phyloP scores from a whole-genome alignment of 2,113 vertebrate genomes.

The Macrotus californicus region DNA sequence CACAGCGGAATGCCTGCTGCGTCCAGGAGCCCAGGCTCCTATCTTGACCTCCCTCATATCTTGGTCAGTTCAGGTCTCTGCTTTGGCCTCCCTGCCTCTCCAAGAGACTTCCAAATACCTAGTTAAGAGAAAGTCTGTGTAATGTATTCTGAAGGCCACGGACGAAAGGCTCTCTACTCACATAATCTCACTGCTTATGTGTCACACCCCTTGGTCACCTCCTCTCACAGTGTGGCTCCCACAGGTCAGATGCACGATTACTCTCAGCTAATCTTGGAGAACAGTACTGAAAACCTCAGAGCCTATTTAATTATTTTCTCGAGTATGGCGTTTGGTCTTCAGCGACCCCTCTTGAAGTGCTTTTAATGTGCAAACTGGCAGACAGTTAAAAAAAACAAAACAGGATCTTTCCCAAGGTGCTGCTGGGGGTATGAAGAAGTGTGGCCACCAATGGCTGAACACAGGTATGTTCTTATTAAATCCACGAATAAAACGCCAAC shows the following conservation, averaged over 20 bases:
- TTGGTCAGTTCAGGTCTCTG: not conserved
- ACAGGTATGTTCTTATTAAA: not conserved
- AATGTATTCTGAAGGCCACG: not conserved
- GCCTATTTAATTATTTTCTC: not conserved
- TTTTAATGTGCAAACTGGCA: not conserved
- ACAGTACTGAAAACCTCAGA: not conserved
- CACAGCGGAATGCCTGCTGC: not conserved
- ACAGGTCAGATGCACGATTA: not conserved
- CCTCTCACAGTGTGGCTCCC: not conserved
- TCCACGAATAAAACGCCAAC: not conserved
- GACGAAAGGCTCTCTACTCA: not conserved
- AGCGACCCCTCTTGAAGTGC: not conserved
- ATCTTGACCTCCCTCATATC: not conserved
- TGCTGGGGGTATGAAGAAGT: not conserved
- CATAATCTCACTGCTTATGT: not conserved
- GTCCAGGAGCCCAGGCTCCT: not conserved
- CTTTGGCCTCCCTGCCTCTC: not conserved
- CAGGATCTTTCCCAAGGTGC: not conserved
- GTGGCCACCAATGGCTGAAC: not conserved
- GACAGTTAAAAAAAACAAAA: not conserved
- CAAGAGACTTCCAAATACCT: not conserved
- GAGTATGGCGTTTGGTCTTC: not conserved
- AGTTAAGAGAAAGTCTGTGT: not conserved
- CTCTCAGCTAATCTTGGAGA: not conserved
- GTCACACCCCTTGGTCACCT: not conserved